These are phyloP conservation scores for Ptyas mucosa DNA, from an alignment of 2,113 vertebrate genomes.

Conservation along the genomic window DNA sequence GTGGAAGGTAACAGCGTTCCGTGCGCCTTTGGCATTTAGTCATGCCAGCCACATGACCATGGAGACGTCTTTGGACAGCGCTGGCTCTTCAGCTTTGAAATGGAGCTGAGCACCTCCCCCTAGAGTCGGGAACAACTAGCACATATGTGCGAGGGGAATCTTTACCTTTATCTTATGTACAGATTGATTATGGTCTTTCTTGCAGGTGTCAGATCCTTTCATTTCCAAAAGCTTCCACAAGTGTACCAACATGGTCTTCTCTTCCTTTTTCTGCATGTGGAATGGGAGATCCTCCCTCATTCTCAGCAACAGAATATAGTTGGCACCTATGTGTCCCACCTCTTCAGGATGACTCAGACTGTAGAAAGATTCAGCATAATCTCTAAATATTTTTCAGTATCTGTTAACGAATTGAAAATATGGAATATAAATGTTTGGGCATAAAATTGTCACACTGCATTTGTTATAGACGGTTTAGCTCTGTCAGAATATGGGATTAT, in stretches of 20 bases:
- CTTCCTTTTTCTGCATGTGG: background rate
- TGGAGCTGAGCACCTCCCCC: no score
- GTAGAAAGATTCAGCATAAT: background rate
- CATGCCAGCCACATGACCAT: no score
- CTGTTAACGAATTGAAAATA: background rate
- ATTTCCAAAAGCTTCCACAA: background rate
- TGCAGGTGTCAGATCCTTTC: background rate
- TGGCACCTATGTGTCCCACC: background rate
- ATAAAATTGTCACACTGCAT: background rate
- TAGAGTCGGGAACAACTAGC: no score
- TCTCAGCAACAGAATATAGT: background rate
- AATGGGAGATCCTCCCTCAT: background rate
- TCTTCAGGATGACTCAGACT: background rate
- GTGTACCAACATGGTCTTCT: background rate
- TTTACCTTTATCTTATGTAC: no score
- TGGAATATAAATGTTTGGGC: background rate
- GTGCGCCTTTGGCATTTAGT: no score
- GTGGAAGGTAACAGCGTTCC: no score
- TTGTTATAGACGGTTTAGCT: background rate
- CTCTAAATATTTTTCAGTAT: constrained; percentile 5
- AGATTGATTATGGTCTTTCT: background rate
- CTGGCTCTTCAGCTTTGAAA: no score
- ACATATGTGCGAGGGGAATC: no score
- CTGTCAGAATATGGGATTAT: background rate
- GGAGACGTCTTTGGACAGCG: no score